Conservation (phyloP, 1,140 invertebrate species). For the Bicyclus anynana region DNA sequence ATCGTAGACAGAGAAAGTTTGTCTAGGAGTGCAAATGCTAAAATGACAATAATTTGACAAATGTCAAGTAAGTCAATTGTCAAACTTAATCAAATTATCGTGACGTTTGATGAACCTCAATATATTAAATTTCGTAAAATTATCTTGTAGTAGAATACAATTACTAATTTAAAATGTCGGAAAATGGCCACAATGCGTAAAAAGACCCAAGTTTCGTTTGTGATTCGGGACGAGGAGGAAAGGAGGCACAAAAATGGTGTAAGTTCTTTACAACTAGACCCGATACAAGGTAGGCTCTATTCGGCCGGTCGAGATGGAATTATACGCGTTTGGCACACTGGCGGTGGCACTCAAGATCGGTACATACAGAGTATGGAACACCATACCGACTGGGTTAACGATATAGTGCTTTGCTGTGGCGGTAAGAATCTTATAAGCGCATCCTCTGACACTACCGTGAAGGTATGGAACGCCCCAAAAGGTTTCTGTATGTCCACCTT, state of each 20-base stretch:
- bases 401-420: constrained; percentile 97
- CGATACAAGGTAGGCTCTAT: constrained; percentile 91
- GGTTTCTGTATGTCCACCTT: constrained; percentile 99
- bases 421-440: constrained; percentile 99
- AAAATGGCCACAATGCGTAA: constrained; percentile 76
- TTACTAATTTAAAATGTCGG: constrained; percentile 63
- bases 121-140: constrained; percentile 11
- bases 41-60: too few species aligned
- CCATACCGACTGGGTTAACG: constrained; percentile 99
- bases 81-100: constrained; percentile 14
- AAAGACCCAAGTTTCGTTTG: constrained; percentile 94
- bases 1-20: too few species aligned
- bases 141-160: constrained; percentile 26
- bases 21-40: too few species aligned
- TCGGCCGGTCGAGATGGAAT: constrained; percentile 99
- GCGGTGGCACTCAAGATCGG: constrained; percentile 80
- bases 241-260: constrained; percentile 95
- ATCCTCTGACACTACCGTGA: constrained; percentile 99
- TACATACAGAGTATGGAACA: constrained; percentile 98
- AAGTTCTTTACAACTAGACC: constrained; percentile 96
- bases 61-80: neutral
- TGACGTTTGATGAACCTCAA: constrained; percentile 12
- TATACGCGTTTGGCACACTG: constrained; percentile 96
- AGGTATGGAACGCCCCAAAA: constrained; percentile 99
- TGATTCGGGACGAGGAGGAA: constrained; percentile 98